Evolutionary conservation across 2,113 vertebrate genomes (phyloP).

Genomic region (Tiliqua scincoides): DNA sequence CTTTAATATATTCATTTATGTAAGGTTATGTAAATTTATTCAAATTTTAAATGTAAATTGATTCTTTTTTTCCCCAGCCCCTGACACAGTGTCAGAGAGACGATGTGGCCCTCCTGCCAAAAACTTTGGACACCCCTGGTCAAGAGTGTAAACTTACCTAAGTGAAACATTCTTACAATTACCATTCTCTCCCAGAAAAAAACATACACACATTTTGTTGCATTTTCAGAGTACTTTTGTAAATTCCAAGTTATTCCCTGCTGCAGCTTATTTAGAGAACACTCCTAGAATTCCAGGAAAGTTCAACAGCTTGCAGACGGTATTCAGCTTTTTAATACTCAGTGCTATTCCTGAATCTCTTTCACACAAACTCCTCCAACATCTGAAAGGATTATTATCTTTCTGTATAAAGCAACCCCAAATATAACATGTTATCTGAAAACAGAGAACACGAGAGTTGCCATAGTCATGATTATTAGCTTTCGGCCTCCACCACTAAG

Average conservation of each 20-base stretch:
- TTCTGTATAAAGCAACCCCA: constrained; percentile 1
- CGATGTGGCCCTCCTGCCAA: too few species aligned
- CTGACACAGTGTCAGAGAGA: too few species aligned
- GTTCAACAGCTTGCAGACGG: neutral
- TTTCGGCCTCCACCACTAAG: constrained; percentile 8
- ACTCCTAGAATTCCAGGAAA: constrained; percentile 25
- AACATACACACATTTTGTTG: neutral
- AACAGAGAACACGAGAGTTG: neutral
- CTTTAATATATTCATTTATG: too few species aligned
- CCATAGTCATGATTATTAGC: neutral
- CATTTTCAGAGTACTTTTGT: neutral
- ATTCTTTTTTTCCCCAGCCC: too few species aligned
- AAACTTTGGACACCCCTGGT: too few species aligned
- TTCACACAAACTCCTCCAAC: constrained; percentile 8
- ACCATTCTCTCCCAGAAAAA: neutral
- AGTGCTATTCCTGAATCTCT: constrained; percentile 19
- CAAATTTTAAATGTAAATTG: too few species aligned
- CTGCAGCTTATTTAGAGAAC: constrained; percentile 29
- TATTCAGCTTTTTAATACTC: constrained; percentile 17
- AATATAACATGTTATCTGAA: neutral
- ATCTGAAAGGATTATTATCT: constrained; percentile 25
- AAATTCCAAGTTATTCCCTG: neutral
- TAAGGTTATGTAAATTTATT: too few species aligned
- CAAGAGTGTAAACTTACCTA: neutral
- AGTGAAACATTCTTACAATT: neutral